A percentile compares a stretch with the other conserved stretches of the same genome.
phyloP scores from a whole-genome alignment of 2,113 vertebrate genomes.

The Micronisus gabar region DNA sequence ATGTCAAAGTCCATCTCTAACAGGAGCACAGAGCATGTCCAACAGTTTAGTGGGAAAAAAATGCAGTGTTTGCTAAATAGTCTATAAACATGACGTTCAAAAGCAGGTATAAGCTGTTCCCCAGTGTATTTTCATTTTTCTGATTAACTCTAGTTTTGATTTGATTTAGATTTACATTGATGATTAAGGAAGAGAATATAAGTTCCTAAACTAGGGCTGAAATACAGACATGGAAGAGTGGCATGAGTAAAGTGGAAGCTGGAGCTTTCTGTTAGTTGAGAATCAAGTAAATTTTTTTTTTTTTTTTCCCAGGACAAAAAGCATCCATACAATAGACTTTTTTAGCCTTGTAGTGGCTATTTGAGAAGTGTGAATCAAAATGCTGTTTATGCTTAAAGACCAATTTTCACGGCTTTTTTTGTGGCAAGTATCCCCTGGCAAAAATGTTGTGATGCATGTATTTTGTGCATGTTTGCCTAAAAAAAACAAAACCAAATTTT shows the following conservation, averaged over 20 bases:
- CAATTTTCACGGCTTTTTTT: background rate
- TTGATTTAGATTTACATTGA: background rate
- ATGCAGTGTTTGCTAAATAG: background rate
- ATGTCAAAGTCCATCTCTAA: background rate
- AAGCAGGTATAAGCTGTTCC: background rate
- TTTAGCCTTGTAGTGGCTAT: background rate
- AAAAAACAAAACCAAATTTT: background rate
- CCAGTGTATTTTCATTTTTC: background rate
- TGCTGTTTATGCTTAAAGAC: background rate
- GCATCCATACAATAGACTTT: background rate
- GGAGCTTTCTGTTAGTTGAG: background rate
- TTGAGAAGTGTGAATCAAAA: background rate
- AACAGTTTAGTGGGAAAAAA: background rate
- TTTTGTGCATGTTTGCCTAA: slow-evolving; percentile 8
- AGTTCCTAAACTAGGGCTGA: background rate
- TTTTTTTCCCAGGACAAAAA: background rate
- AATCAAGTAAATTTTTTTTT: background rate
- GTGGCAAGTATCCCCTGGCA: background rate
- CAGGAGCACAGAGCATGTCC: background rate
- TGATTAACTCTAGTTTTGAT: background rate
- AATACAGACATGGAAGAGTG: background rate
- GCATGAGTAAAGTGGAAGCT: background rate
- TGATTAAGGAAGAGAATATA: background rate
- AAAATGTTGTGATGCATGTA: background rate
- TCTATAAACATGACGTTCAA: background rate